phyloP scores from a whole-genome alignment of 2,888 invertebrate genomes.

The Marasmarcha lunaedactyla region DNA sequence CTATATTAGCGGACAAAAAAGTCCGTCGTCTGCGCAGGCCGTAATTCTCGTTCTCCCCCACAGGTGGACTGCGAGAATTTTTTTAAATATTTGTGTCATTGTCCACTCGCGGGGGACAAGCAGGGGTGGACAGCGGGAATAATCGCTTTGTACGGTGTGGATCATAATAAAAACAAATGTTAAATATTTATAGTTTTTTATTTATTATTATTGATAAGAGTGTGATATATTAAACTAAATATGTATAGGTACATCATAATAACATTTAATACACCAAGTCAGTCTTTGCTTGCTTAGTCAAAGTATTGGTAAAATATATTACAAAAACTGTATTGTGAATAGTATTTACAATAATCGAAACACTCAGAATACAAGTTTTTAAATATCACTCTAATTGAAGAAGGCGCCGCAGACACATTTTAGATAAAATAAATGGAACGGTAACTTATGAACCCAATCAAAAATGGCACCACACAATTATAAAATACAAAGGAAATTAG shows the following conservation, averaged over 20 bases:
- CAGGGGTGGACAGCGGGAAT: too few relatives aligned
- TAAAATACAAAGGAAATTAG: constrained; percentile 24
- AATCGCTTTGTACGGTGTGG: too few relatives aligned
- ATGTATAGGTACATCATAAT: constrained; percentile 23
- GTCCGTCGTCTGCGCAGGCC: too few relatives aligned
- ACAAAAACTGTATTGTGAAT: constrained; percentile 8
- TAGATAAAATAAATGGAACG: constrained; percentile 17
- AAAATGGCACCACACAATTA: constrained; percentile 31
- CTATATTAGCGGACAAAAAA: too few relatives aligned
- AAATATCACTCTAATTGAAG: constrained; percentile 4
- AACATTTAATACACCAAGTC: constrained; percentile 60
- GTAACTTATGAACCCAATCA: constrained; percentile 19
- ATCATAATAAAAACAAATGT: not conserved
- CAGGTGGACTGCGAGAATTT: too few relatives aligned
- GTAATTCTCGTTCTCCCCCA: too few relatives aligned
- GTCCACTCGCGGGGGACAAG: too few relatives aligned
- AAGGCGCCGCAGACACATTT: not conserved
- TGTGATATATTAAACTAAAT: constrained; percentile 29
- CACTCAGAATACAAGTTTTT: constrained; percentile 5
- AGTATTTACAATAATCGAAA: constrained; percentile 9
- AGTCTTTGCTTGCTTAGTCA: constrained; percentile 67
- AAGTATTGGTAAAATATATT: constrained; percentile 51
- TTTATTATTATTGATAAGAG: constrained; percentile 44
- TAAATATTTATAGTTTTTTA: constrained; percentile 30
- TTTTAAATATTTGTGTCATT: too few relatives aligned